A percentile compares a stretch with the other conserved stretches of the same genome.
Conservation (phyloP, 2,888 invertebrate species). For the Scelioninae gen. 1 region DNA sequence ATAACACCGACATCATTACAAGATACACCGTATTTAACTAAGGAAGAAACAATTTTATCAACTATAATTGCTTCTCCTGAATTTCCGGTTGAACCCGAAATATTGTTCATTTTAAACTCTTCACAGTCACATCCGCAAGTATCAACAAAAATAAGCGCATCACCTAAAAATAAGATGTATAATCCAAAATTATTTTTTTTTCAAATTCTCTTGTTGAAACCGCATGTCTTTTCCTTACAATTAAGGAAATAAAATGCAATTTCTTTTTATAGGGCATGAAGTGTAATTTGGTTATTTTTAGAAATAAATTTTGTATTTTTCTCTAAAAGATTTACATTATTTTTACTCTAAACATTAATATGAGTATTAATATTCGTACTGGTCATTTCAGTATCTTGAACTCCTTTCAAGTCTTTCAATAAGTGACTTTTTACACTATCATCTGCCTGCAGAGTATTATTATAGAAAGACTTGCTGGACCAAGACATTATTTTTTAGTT, state of each 20-base stretch:
- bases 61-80: slow-evolving; percentile 85
- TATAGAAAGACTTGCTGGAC: slow-evolving; percentile 85
- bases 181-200: too few relatives aligned
- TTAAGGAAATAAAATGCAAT: too few relatives aligned
- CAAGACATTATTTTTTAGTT: slow-evolving; percentile 85
- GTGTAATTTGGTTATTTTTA: too few relatives aligned
- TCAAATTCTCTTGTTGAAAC: too few relatives aligned
- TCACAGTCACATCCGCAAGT: slow-evolving; percentile 85
- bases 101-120: slow-evolving; percentile 81
- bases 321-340: background rate
- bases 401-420: slow-evolving; percentile 84
- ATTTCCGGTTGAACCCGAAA: slow-evolving; percentile 76
- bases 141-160: slow-evolving; percentile 85
- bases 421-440: slow-evolving; percentile 84
- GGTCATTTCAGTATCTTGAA: slow-evolving; percentile 82
- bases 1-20: slow-evolving; percentile 85
- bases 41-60: slow-evolving; percentile 82
- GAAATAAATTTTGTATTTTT: too few relatives aligned
- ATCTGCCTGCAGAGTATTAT: slow-evolving; percentile 84
- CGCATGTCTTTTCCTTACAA: too few relatives aligned
- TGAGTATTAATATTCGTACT: slow-evolving; percentile 63
- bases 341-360: background rate
- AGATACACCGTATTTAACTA: slow-evolving; percentile 84
- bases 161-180: slow-evolving; percentile 65
- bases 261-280: too few relatives aligned